Evolutionary conservation across 2,888 invertebrate species (phyloP).

Genomic region (Drosophila paranaensis): DNA sequence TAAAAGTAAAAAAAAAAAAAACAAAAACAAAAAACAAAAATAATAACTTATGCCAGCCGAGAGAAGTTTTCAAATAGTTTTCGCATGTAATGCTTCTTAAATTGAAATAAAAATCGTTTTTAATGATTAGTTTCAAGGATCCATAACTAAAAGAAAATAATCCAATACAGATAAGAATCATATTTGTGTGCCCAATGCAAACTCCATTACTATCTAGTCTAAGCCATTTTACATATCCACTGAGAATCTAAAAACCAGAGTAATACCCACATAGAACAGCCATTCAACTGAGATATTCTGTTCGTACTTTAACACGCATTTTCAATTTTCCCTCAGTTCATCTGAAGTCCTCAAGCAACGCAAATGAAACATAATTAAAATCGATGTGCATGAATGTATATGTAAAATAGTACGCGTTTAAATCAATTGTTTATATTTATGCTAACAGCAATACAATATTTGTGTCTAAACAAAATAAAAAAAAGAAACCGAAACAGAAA

Average conservation of each 20-base stretch:
- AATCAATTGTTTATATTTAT: constrained; percentile 73
- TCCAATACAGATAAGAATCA: constrained; percentile 21
- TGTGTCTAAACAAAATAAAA: constrained; percentile 33
- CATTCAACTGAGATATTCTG: constrained; percentile 73
- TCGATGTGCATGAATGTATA: constrained; percentile 40
- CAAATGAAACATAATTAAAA: constrained; percentile 2
- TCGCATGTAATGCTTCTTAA: constrained; percentile 71
- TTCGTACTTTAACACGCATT: constrained; percentile 7
- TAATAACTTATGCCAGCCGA: constrained; percentile 31
- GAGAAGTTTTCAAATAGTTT: constrained; percentile 39
- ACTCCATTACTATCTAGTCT: constrained; percentile 64
- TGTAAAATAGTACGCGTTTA: constrained; percentile 49
- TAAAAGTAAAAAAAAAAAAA: constrained; percentile 7
- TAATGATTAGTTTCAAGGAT: constrained; percentile 23
- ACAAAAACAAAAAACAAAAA: background rate
- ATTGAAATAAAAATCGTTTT: constrained; percentile 8
- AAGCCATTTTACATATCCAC: constrained; percentile 76
- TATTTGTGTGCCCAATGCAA: constrained; percentile 30
- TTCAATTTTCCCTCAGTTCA: constrained; percentile 14
- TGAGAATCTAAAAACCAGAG: constrained; percentile 20
- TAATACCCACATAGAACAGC: constrained; percentile 43
- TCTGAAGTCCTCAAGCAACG: constrained; percentile 27
- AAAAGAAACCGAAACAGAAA: constrained; percentile 4
- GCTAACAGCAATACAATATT: constrained; percentile 57
- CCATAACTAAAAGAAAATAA: constrained; percentile 26